These are phyloP conservation scores for Sarcoramphus papa DNA, from an alignment of 2,797 vertebrate genomes.

Conservation along the genomic window DNA sequence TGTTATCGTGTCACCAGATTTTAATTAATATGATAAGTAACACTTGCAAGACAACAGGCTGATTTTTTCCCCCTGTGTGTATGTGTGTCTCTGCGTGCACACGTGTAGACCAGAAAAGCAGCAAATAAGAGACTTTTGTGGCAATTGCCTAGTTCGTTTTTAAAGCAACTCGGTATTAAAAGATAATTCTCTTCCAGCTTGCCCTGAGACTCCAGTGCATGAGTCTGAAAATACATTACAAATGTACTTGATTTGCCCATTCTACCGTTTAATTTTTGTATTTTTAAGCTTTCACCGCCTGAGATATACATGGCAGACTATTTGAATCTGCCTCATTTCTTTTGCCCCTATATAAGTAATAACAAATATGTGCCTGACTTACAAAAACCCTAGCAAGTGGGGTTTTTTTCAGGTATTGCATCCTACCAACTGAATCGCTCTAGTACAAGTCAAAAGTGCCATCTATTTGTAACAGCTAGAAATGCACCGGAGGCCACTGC, in stretches of 20 bases:
- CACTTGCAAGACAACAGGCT: constrained; percentile 92
- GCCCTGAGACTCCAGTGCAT: background rate
- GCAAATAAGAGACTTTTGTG: constrained; percentile 42
- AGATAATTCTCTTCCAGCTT: constrained; percentile 32
- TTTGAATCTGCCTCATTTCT: constrained; percentile 63
- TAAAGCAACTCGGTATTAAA: constrained; percentile 35
- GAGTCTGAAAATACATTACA: background rate
- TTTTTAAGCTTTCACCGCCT: constrained; percentile 44
- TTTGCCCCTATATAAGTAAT: constrained; percentile 47
- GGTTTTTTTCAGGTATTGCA: constrained; percentile 12
- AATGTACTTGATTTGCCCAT: background rate
- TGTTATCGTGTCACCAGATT: constrained; percentile 95
- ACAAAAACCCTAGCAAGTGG: background rate
- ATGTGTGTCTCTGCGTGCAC: constrained; percentile 79
- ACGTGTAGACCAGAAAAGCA: constrained; percentile 71
- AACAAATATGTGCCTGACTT: constrained; percentile 51
- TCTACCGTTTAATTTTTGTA: constrained; percentile 25
- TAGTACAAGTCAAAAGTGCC: constrained; percentile 80
- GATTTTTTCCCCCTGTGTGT: constrained; percentile 71
- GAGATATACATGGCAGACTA: constrained; percentile 30
- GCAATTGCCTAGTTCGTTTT: constrained; percentile 17
- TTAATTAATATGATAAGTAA: constrained; percentile 99
- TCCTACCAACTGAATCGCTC: background rate
- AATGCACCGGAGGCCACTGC: constrained; percentile 54
- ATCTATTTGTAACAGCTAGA: constrained; percentile 78